Percentiles rank a stretch among this genome's conserved stretches.
Conservation (phyloP, 2,113 vertebrate species). For the Macrotus californicus region DNA sequence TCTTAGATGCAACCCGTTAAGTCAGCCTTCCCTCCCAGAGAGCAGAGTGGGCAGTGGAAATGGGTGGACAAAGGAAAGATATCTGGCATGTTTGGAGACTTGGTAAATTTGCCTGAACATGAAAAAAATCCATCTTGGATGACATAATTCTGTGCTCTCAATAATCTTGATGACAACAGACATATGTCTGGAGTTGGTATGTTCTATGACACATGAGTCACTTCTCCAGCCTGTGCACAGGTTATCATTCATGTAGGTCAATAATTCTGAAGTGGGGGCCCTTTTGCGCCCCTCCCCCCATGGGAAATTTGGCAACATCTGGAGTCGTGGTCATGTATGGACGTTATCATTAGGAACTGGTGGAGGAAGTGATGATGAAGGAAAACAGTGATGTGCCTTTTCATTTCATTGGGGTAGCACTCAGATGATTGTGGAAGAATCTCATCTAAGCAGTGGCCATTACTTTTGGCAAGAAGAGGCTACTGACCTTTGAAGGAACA, state of each 20-base stretch:
- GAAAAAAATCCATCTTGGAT: neutral
- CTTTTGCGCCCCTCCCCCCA: neutral
- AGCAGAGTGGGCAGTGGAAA: neutral
- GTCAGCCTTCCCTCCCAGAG: neutral
- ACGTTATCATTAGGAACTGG: neutral
- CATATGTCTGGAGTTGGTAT: neutral
- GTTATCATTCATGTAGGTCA: neutral
- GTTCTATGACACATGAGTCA: neutral
- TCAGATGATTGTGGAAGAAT: neutral
- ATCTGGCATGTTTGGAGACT: neutral
- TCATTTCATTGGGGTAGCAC: neutral
- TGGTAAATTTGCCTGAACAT: neutral
- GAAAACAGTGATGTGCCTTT: neutral
- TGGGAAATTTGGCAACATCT: neutral
- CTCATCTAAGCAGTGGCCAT: neutral
- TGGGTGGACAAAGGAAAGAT: neutral
- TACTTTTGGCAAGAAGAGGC: neutral
- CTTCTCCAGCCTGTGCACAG: neutral
- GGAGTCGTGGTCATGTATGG: neutral
- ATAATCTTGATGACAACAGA: neutral
- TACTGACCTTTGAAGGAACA: slow-evolving; percentile 2
- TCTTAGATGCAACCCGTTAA: neutral
- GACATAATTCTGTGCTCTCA: neutral
- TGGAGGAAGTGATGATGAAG: neutral
- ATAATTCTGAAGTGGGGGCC: neutral